Base-by-base conservation (phyloP, 2,888 invertebrate species). In the Prostheceraeus crozeri region DNA sequence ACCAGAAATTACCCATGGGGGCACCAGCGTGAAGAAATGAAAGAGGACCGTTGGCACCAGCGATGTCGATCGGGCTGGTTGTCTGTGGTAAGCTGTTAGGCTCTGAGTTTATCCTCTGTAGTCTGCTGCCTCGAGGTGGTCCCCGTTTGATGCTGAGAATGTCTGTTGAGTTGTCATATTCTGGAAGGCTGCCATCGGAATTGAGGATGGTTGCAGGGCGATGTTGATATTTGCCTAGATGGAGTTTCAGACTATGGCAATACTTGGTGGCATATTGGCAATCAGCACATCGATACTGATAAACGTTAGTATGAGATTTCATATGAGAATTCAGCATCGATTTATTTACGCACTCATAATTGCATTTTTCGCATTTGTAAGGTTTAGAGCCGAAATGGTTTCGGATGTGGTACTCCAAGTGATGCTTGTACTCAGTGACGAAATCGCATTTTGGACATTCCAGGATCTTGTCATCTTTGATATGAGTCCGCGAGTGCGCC, bases 251-350 rank as follows among this genome's bases (percentile, higher is more conserved):
- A 16, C 91, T 90, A 78, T 99, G 96, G 70, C 90, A 91, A 74
- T 98, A 98, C 73, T 99, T 99, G 21, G 94, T 93, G 4, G 74
- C 69, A 64, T 76, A 76, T 67, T 74, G 73, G 74, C 94, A 96
- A 71, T 88, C 84, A 64, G 82, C 82, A 76, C 94, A 96, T 73
- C 87, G 86, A 80, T 87, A 94, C 1, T 96, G 96, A 72, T 99
- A 99, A 0, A 86, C 85, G 35, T 91, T 90, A 68, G 85, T 83
- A 88, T 98, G 98, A 0, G 89, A 90, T 73, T 98, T 98, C 72
- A 91, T 82, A 74, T 98, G 98, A 0, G 91, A 93, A 77, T 91
- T 96, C 58, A 99, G 80, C 98, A 99, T 99, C 0, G 94, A 94
- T 75, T 76, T 75, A 67, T 76, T 76, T 19, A 76, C 76, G 63